Evolutionary conservation across 2,888 invertebrate genomes (phyloP).

Genomic region (Cylloceria caligata): DNA sequence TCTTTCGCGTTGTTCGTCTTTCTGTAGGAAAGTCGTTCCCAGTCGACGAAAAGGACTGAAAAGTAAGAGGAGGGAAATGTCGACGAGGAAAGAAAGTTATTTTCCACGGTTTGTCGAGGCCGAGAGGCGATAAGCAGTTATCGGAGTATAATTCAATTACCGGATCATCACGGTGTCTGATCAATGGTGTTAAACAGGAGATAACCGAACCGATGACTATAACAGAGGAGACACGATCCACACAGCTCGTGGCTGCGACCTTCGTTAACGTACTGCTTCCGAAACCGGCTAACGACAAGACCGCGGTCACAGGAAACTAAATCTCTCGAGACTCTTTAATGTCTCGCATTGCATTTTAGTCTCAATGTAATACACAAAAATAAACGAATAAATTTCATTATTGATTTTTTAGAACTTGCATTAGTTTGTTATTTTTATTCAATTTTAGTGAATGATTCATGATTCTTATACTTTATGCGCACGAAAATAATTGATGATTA

Average conservation of each 20-base stretch:
- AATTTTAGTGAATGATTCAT: not conserved
- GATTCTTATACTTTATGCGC: not conserved
- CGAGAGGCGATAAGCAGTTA: constrained; percentile 77
- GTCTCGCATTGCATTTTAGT: constrained; percentile 62
- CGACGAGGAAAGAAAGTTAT: constrained; percentile 65
- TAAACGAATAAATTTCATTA: too few species aligned
- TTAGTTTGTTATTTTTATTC: too few species aligned
- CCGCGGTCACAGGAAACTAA: constrained; percentile 65
- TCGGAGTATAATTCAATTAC: constrained; percentile 83
- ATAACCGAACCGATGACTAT: constrained; percentile 79
- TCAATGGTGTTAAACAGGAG: constrained; percentile 83
- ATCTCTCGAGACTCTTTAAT: constrained; percentile 75
- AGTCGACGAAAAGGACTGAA: constrained; percentile 32
- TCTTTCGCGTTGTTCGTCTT: constrained; percentile 16
- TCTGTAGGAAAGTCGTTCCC: constrained; percentile 11
- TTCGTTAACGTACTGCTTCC: constrained; percentile 72
- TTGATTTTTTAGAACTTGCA: not conserved
- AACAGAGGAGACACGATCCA: constrained; percentile 56
- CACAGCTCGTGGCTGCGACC: constrained; percentile 65
- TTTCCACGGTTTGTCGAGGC: constrained; percentile 65
- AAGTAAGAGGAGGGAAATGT: constrained; percentile 39
- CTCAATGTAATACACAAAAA: not conserved
- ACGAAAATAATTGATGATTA: too few species aligned
- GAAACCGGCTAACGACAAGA: constrained; percentile 58
- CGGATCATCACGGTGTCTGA: constrained; percentile 78